A percentile compares a stretch with the other conserved stretches of the same genome.
Conservation (phyloP, 2,113 vertebrate genomes). For the Pangasianodon gigas region DNA sequence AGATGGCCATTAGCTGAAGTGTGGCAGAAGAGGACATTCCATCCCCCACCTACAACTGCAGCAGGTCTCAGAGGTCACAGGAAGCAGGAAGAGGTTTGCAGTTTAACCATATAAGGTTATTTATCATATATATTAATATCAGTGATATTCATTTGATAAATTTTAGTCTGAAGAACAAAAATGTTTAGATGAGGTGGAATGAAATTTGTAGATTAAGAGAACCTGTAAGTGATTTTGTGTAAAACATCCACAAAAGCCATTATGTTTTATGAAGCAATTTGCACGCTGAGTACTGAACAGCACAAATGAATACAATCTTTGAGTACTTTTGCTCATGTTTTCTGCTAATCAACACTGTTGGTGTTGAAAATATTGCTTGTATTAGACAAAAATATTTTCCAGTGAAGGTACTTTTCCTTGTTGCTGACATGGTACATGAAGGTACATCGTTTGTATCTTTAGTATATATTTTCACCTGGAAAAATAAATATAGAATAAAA, state of each 20-base stretch:
- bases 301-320: not conserved
- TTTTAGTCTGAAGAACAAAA: not conserved
- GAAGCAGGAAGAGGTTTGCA: not conserved
- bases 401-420: not conserved
- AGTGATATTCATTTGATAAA: not conserved
- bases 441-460: not conserved
- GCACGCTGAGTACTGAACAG: not conserved
- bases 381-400: not conserved
- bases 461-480: not conserved
- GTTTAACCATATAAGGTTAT: not conserved
- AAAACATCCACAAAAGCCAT: not conserved
- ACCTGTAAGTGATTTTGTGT: not conserved
- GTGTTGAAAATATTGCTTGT: not conserved
- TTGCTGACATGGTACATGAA: not conserved
- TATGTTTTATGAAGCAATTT: not conserved
- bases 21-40: conserved; percentile 35
- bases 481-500: not conserved
- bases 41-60: conserved; percentile 34
- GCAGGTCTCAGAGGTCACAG: conserved; percentile 26
- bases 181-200: not conserved
- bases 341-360: not conserved
- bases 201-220: not conserved
- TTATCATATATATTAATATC: not conserved
- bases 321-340: not conserved
- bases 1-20: conserved; percentile 65